phyloP scores from a whole-genome alignment of 2,113 vertebrate species.

The Buteo buteo region DNA sequence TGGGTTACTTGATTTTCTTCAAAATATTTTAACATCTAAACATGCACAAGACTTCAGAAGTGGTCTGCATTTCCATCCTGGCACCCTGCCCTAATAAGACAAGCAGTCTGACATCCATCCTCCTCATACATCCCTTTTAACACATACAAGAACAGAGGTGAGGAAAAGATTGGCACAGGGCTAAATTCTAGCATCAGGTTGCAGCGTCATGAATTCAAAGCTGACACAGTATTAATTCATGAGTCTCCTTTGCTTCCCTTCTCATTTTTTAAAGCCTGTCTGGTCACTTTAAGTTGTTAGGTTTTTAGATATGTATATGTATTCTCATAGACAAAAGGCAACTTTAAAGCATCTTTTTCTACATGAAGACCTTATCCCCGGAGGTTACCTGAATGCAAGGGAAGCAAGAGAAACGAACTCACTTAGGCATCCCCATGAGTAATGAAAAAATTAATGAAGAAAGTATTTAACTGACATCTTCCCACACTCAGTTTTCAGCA shows the following conservation, averaged over 20 bases:
- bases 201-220: not conserved
- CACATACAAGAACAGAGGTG: accelerated
- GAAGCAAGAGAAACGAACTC: not conserved
- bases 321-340: not conserved
- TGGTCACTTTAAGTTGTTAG: not conserved
- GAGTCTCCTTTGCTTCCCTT: not conserved
- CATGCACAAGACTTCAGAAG: accelerated
- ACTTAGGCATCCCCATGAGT: not conserved
- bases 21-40: not conserved
- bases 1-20: not conserved
- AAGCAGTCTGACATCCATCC: not conserved
- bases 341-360: not conserved
- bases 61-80: not conserved
- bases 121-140: accelerated
- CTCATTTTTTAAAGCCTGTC: not conserved
- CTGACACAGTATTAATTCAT: too few relatives aligned
- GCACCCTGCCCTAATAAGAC: not conserved
- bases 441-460: not conserved
- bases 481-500: not conserved
- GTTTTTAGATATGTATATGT: not conserved
- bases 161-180: not conserved
- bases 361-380: not conserved
- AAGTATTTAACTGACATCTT: not conserved
- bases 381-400: not conserved
- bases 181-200: accelerated